Conservation (phyloP, 1,140 invertebrate genomes). For the Eufriesea mexicana region DNA sequence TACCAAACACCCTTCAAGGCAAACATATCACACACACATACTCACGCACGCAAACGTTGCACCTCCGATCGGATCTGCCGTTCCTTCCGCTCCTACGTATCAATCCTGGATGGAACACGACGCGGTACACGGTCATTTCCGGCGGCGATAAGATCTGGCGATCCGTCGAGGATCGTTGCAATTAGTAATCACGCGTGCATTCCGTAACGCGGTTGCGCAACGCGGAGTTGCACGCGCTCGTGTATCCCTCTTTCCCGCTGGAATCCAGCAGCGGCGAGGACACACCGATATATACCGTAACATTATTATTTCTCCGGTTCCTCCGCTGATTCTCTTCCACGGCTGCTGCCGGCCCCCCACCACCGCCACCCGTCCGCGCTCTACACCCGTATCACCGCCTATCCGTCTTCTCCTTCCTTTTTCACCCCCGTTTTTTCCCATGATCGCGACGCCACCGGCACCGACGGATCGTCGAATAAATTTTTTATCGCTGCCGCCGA, state of each 20-base stretch:
- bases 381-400: constrained; percentile 20
- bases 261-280: constrained; percentile 2
- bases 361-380: neutral
- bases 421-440: constrained; percentile 24
- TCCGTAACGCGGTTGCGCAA: constrained; percentile 77
- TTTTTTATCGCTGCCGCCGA: constrained; percentile 58
- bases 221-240: constrained; percentile 16
- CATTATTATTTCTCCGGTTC: constrained; percentile 39
- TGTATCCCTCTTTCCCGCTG: neutral
- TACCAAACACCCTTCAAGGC: neutral
- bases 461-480: constrained; percentile 62
- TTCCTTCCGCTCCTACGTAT: neutral
- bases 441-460: constrained; percentile 44
- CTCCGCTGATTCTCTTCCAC: neutral
- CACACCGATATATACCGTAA: neutral
- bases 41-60: neutral
- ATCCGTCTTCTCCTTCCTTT: constrained; percentile 31
- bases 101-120: neutral
- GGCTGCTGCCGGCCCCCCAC: no score
- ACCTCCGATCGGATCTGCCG: neutral
- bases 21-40: neutral
- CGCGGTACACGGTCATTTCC: constrained; percentile 59
- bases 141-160: constrained; percentile 72
- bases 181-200: constrained; percentile 79
- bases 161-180: constrained; percentile 68